phyloP scores from a whole-genome alignment of 2,888 invertebrate species.

The Mellilla xanthometata region DNA sequence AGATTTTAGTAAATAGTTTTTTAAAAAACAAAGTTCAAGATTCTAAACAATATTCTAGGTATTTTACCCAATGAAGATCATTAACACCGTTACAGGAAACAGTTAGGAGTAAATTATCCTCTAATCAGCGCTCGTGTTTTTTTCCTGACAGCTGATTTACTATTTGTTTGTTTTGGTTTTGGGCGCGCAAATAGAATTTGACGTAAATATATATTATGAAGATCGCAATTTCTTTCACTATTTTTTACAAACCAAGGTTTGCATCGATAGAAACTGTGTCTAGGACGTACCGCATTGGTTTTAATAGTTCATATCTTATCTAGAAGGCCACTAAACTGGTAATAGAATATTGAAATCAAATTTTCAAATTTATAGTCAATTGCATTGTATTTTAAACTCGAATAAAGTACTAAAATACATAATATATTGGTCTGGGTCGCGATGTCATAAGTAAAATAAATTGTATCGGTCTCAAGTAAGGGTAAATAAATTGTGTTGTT shows the following conservation, averaged over 20 bases:
- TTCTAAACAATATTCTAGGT: conserved; percentile 11
- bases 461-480: neutral
- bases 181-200: conserved; percentile 4
- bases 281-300: conserved; percentile 16
- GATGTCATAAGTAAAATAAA: neutral
- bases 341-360: no score
- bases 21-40: neutral
- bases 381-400: no score
- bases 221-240: conserved; percentile 11
- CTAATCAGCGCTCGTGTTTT: conserved; percentile 19
- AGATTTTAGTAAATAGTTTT: neutral
- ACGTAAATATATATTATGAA: neutral
- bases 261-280: conserved; percentile 17
- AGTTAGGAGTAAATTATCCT: conserved; percentile 26
- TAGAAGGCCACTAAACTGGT: neutral
- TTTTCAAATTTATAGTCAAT: no score
- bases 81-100: conserved; percentile 4
- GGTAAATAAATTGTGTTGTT: conserved; percentile 4
- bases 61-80: conserved; percentile 14
- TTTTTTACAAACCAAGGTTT: conserved; percentile 11
- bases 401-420: no score
- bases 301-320: conserved; percentile 24
- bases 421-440: no score
- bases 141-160: conserved; percentile 7
- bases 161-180: conserved; percentile 11